Base-by-base conservation (phyloP, 1,140 invertebrate genomes). In the Elymnias hypermnestra region DNA sequence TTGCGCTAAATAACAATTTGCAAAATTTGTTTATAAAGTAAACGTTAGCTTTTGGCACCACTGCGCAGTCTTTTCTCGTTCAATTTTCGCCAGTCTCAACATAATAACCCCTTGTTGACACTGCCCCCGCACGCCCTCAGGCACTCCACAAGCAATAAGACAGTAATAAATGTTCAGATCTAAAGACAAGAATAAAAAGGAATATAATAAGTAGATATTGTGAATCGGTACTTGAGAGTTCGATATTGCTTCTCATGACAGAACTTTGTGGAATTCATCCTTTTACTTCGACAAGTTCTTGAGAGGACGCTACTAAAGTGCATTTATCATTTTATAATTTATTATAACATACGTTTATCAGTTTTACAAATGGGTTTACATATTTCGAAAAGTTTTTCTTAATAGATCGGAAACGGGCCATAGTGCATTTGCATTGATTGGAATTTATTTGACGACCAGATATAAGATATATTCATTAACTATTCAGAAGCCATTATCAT, bases 121-220 rank as follows among this genome's bases (percentile, higher is more conserved):
- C 49, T 64, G 53, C 62, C 62, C 65, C 68, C 57, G 66, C 72
- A 69, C 51, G 53, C 66, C 72, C 71, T 50, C 55, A 51, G 71
- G 63, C 78, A 72, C 71, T 81, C 66, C 67, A 72, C 73, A 71
- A 73, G 67, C 75, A 84, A 84, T 84, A 82, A 82, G 73, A 82
- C 68, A 76, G 77, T 84, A 84, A 84, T 84, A 84, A 82, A 82
- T 82, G 79, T 75, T 83, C 71, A 64, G 69, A 65, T 73, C 66
- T 56, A 72, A 78, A 82, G 73, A 66, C 60, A 74, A 68, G 72
- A 74, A 73, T 70, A 74, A 79, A 82, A 83, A 78, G 59, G 63
- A 58, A 73, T 73, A 79, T 82, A 77, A 72, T 81, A 79, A 78
- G 72, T 76, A 67, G 75, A 81, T 83, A 78, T 78, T 73, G 72